These are phyloP conservation scores for Trisateles emortualis DNA, from an alignment of 2,888 invertebrate species.

Conservation along the genomic window DNA sequence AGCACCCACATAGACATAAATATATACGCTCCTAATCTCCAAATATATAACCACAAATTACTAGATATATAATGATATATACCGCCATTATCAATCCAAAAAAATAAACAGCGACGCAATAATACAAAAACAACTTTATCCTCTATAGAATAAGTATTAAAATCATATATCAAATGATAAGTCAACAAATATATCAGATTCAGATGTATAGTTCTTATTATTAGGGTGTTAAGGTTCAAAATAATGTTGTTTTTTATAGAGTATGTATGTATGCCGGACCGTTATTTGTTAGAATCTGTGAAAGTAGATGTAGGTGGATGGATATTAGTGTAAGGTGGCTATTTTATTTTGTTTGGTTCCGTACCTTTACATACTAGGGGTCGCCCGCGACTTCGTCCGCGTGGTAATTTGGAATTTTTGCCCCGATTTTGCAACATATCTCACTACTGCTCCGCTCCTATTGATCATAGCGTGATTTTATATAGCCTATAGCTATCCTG, in stretches of 20 bases:
- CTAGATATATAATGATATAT: too few species aligned
- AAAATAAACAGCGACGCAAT: background rate
- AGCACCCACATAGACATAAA: too few species aligned
- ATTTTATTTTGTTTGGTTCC: slow-evolving; percentile 11
- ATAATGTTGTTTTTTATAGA: slow-evolving; percentile 12
- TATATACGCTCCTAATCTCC: too few species aligned
- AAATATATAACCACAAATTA: too few species aligned
- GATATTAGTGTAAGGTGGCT: slow-evolving; percentile 16
- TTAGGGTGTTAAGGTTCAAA: slow-evolving; percentile 17
- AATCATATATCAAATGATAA: background rate
- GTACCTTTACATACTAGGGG: background rate
- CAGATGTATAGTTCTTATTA: slow-evolving; percentile 13
- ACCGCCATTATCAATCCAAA: too few species aligned
- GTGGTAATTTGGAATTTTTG: too few species aligned
- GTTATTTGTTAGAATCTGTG: slow-evolving; percentile 45
- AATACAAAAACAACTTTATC: background rate
- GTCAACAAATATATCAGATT: slow-evolving; percentile 2
- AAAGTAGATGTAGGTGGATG: slow-evolving; percentile 40
- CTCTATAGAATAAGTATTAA: background rate
- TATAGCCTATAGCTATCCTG: too few species aligned
- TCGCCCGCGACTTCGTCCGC: too few species aligned
- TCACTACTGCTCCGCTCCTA: too few species aligned
- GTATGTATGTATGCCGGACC: slow-evolving; percentile 48
- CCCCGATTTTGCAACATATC: too few species aligned
- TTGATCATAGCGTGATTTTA: too few species aligned